These are phyloP conservation scores for Aphrocallistes beatrix DNA, from an alignment of 37 sponge, comb jelly and placozoan genomes.

Conservation along the genomic window DNA sequence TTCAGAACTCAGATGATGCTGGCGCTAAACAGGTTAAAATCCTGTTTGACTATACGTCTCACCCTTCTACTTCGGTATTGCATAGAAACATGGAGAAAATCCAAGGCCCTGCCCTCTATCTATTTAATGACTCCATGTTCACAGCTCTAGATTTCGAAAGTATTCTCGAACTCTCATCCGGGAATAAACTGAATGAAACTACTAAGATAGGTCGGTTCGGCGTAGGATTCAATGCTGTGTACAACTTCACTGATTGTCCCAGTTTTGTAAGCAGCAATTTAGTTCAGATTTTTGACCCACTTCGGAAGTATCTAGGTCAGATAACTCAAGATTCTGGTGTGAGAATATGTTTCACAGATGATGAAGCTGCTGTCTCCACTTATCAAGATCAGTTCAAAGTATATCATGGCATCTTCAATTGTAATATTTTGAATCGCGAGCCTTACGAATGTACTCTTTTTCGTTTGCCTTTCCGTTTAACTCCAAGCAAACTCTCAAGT, in stretches of 20 bases:
- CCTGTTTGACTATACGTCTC: constrained; percentile 10
- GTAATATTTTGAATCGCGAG: background rate
- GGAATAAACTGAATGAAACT: constrained; percentile 19
- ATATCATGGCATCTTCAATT: background rate
- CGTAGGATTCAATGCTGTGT: constrained; percentile 74
- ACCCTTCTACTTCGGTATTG: background rate
- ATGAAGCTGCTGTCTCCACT: background rate
- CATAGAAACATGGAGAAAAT: background rate
- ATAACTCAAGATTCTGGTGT: background rate
- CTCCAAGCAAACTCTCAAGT: background rate
- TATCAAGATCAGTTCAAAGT: background rate
- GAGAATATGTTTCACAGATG: background rate
- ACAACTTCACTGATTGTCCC: constrained; percentile 75
- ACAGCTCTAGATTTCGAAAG: background rate
- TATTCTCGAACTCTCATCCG: background rate
- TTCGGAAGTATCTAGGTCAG: background rate
- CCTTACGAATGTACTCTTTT: background rate
- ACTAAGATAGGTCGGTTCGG: constrained; percentile 66
- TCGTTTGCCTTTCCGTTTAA: background rate
- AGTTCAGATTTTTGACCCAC: background rate
- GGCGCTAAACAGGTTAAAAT: background rate
- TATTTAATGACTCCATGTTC: background rate
- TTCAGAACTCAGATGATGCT: constrained; percentile 32
- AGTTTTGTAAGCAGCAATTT: constrained; percentile 28
- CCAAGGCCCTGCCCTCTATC: background rate